Evolutionary conservation across 2,113 vertebrate genomes (phyloP).

Genomic region (Phyllostomus discolor): DNA sequence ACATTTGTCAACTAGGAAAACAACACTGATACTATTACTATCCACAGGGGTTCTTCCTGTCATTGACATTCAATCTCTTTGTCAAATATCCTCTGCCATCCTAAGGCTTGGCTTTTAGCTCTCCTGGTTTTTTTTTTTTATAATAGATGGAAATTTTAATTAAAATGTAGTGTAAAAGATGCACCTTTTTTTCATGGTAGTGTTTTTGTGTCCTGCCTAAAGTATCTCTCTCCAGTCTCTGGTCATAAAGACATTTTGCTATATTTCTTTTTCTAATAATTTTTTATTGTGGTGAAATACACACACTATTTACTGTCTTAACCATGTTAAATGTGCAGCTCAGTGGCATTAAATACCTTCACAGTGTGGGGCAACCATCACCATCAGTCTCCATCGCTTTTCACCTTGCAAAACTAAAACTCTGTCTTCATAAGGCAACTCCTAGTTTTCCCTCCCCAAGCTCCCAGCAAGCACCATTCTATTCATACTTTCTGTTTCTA

Average conservation of each 20-base stretch:
- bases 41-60: background rate
- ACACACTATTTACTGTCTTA: background rate
- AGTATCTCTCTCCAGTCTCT: background rate
- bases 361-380: too few relatives aligned
- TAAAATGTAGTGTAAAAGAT: background rate
- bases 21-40: background rate
- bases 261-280: background rate
- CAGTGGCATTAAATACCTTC: too few relatives aligned
- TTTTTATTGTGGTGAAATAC: background rate
- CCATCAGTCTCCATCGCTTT: background rate
- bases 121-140: background rate
- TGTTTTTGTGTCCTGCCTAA: background rate
- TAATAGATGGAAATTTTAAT: background rate
- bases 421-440: background rate
- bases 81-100: background rate
- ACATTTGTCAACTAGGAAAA: background rate
- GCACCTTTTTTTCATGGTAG: background rate
- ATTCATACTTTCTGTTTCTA: background rate
- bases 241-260: background rate
- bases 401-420: background rate
- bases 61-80: background rate
- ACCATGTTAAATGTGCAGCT: too few relatives aligned
- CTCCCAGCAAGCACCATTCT: background rate
- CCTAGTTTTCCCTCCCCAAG: background rate
- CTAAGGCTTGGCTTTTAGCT: background rate